Evolutionary conservation across 2,888 invertebrate species (phyloP).

Genomic region (Apamea epomidion): DNA sequence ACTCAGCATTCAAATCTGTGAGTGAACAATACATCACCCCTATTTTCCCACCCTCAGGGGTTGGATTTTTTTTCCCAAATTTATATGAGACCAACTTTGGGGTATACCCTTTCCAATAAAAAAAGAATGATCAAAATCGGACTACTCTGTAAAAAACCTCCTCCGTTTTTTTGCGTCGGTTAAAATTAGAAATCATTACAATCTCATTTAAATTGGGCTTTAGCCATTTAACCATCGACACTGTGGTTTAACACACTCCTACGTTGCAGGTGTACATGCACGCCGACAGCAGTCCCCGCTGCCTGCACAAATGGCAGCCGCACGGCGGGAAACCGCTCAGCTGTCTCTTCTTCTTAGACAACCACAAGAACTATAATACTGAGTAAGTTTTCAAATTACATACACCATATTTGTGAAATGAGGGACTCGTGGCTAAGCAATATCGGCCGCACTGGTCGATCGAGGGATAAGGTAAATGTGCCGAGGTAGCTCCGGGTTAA

Average conservation of each 20-base stretch:
- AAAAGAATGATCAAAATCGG: too few species aligned
- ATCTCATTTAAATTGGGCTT: background rate
- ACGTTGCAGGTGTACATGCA: constrained; percentile 92
- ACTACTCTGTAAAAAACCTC: too few species aligned
- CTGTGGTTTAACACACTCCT: background rate
- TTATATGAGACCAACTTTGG: too few species aligned
- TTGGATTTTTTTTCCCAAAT: too few species aligned
- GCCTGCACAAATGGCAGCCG: constrained; percentile 98
- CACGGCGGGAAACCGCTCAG: constrained; percentile 97
- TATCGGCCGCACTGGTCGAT: background rate
- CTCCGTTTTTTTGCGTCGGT: too few species aligned
- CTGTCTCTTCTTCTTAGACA: constrained; percentile 98
- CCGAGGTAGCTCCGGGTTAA: background rate
- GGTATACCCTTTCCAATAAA: too few species aligned
- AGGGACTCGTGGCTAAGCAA: background rate
- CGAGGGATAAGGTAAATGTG: too few species aligned
- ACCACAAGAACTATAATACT: constrained; percentile 94
- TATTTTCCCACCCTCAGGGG: too few species aligned
- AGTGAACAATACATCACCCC: too few species aligned
- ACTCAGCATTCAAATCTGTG: too few species aligned
- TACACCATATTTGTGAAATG: background rate
- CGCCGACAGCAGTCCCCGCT: constrained; percentile 93
- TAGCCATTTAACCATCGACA: background rate
- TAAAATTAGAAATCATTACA: too few species aligned
- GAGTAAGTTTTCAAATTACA: constrained; percentile 91